Percentiles rank a stretch among this genome's conserved stretches.
Evolutionary conservation across 2,888 invertebrate species (phyloP).

Genomic region (Stictocephala bisonia): DNA sequence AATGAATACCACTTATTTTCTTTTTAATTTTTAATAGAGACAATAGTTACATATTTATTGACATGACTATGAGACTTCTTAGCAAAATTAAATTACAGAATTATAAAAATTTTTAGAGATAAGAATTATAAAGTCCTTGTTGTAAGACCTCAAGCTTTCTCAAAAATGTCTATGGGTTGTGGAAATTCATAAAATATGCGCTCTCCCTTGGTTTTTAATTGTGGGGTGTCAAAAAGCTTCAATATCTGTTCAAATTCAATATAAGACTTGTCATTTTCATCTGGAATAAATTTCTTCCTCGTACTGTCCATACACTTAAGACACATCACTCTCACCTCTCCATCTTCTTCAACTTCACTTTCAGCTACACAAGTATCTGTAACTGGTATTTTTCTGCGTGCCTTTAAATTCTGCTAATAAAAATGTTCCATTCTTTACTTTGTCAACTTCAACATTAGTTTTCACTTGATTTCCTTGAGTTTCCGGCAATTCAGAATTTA

Average conservation of each 20-base stretch:
- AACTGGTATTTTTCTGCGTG: not conserved
- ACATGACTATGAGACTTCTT: too few relatives aligned
- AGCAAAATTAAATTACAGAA: too few relatives aligned
- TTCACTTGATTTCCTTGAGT: not conserved
- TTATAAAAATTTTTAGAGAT: too few relatives aligned
- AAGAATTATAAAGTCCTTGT: too few relatives aligned
- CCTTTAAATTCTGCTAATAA: not conserved
- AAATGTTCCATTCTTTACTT: not conserved
- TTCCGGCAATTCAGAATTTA: too few relatives aligned
- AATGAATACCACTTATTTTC: too few relatives aligned
- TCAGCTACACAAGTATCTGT: not conserved
- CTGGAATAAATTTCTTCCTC: constrained; percentile 19
- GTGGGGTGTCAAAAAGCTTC: not conserved
- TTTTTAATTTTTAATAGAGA: too few relatives aligned
- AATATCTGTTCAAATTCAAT: constrained; percentile 14
- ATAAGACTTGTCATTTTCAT: constrained; percentile 3
- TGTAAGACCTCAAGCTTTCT: constrained; percentile 20
- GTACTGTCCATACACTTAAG: constrained; percentile 19
- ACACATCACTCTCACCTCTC: not conserved
- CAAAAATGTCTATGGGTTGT: not conserved
- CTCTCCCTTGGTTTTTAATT: not conserved
- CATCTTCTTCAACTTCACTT: not conserved
- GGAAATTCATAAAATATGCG: constrained; percentile 7
- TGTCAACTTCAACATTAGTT: constrained; percentile 1
- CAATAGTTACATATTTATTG: too few relatives aligned